Evolutionary conservation across 2,113 vertebrate species (phyloP).

Genomic region (Callionymus lyra): DNA sequence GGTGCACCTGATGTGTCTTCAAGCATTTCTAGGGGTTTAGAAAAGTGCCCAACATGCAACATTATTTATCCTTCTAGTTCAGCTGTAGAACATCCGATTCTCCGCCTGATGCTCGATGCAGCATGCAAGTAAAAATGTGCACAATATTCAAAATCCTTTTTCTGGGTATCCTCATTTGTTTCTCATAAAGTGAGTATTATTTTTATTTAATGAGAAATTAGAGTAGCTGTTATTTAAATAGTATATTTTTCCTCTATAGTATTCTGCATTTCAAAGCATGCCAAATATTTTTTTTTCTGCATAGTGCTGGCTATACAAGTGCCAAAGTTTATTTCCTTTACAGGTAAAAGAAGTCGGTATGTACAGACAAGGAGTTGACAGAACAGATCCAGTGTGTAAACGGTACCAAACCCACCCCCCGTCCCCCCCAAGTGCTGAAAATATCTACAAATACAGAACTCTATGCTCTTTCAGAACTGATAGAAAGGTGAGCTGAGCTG

Average conservation of each 20-base stretch:
- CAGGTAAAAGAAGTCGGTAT: slow-evolving; percentile 56
- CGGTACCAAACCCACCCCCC: slow-evolving; percentile 24
- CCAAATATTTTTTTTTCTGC: slow-evolving; percentile 67
- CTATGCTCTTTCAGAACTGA: slow-evolving; percentile 23
- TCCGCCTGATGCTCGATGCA: slow-evolving; percentile 52
- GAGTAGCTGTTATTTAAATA: slow-evolving; percentile 50
- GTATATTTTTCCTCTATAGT: slow-evolving; percentile 64
- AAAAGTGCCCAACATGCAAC: slow-evolving; percentile 29
- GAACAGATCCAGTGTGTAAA: slow-evolving; percentile 54
- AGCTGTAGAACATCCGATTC: slow-evolving; percentile 38
- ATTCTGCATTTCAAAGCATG: slow-evolving; percentile 76
- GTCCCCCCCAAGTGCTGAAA: slow-evolving; percentile 34
- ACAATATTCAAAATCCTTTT: slow-evolving; percentile 49
- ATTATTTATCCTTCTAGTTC: neutral
- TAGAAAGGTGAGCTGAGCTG: slow-evolving; percentile 41
- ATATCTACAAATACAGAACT: slow-evolving; percentile 56
- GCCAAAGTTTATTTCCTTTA: slow-evolving; percentile 59
- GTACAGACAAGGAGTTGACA: slow-evolving; percentile 52
- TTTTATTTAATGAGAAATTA: slow-evolving; percentile 46
- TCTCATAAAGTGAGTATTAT: slow-evolving; percentile 30
- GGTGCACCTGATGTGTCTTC: slow-evolving; percentile 10
- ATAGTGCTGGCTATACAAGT: slow-evolving; percentile 73
- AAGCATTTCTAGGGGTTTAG: slow-evolving; percentile 13
- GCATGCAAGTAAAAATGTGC: slow-evolving; percentile 72
- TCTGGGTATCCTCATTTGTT: slow-evolving; percentile 22